Base-by-base conservation (phyloP, 1,140 invertebrate genomes). In the Cotesia vestalis region DNA sequence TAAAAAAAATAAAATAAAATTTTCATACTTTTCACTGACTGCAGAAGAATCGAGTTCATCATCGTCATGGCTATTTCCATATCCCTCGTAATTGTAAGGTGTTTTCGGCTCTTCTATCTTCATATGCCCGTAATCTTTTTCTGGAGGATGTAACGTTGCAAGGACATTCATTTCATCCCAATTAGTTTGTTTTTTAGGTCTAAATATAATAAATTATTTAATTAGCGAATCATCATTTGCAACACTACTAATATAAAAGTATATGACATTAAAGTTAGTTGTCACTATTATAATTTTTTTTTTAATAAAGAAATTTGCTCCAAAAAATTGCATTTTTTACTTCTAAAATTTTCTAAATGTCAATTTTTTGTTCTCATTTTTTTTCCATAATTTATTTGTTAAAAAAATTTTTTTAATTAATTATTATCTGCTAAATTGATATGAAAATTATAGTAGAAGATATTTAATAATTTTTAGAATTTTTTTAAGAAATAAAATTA, bases 91-190 rank as follows among this genome's bases (percentile, higher is more conserved):
- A 84, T 92, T 94, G 81, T 93, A 99, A 1, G 98, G 98, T 8
- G 98, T 99, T 88, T 98, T 96, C 51, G 97, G 96, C 86, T 99
- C 98, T 80, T 98, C 96, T 69, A 99, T 97, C 89, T 99, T 99
- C 96, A 99, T 99, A 81, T 98, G 96, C 8, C 98, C 98, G 88
- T 99, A 99, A 88, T 99, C 98, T 88, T 99, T 99, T 83, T 97
- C 97, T 36, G 94, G 87, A 53, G 98, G 98, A 90, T 99, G 98
- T 80, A 97, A 91, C 4, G 98, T 99, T 71, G 97, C 96, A 78
- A 99, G 90, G 74, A 99, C 99, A 88, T 99, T 99, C 92, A 99
- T 97, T 89, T 99, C 98, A 89, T 99, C 98, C 90, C 97, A 99
- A 90, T 97, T 95, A 85, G 95, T 96, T 84, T 92, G 92, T 87